Percentiles rank a stretch among this genome's conserved stretches.
Conservation (phyloP, 92 coral and sea anemone species). For the Palythoa grandiflora region DNA sequence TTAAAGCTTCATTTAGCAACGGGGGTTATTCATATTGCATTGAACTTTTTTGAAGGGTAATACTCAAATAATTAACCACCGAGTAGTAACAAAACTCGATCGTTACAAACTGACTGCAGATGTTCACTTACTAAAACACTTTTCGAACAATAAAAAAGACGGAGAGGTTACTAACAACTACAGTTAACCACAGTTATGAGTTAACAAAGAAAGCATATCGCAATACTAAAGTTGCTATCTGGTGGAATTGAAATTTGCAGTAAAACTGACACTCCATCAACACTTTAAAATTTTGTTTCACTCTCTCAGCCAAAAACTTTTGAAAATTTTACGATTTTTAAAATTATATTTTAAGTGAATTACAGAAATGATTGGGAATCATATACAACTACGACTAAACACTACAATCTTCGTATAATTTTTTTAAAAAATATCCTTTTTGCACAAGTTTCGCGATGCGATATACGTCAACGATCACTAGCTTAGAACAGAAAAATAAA, state of each 20-base stretch:
- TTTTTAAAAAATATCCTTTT: background rate
- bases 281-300: background rate
- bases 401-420: background rate
- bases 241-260: background rate
- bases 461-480: background rate
- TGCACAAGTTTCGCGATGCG: background rate
- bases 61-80: background rate
- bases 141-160: background rate
- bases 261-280: background rate
- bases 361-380: background rate
- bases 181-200: too few relatives aligned
- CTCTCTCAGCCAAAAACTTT: background rate
- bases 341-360: background rate
- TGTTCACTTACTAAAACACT: background rate
- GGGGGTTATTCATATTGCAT: background rate
- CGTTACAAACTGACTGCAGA: too few relatives aligned
- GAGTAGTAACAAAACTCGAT: too few relatives aligned
- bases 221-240: background rate
- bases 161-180: background rate
- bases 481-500: background rate
- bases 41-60: background rate
- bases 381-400: background rate
- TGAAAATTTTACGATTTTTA: background rate
- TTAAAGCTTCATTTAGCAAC: background rate
- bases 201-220: background rate